These are phyloP conservation scores for Apis florea DNA, from an alignment of 1,140 invertebrate species.

Conservation along the genomic window DNA sequence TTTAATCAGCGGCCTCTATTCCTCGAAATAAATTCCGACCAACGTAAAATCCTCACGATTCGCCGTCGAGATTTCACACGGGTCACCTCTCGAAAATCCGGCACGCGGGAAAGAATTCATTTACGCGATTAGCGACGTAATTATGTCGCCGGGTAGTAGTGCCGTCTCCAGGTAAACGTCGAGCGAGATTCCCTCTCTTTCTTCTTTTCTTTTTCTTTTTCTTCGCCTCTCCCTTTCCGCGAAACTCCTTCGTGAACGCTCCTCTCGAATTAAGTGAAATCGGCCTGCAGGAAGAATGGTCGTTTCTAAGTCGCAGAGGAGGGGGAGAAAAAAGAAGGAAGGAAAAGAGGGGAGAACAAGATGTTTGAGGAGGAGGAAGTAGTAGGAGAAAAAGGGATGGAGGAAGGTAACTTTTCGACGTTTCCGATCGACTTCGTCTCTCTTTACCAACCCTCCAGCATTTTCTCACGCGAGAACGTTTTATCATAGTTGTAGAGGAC, in stretches of 20 bases:
- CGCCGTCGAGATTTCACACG: not conserved
- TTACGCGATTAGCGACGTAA: slow-evolving; percentile 32
- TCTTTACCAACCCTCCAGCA: slow-evolving; percentile 43
- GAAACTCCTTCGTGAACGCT: slow-evolving; percentile 48
- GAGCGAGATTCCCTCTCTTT: slow-evolving; percentile 5
- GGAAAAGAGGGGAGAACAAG: not conserved
- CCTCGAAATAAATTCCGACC: not conserved
- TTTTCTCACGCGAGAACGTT: slow-evolving; percentile 67
- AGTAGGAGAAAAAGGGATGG: slow-evolving; percentile 8
- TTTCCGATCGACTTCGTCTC: slow-evolving; percentile 73
- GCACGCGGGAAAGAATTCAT: slow-evolving; percentile 25
- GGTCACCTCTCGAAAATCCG: not conserved
- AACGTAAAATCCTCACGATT: slow-evolving; percentile 4
- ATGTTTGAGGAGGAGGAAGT: not conserved
- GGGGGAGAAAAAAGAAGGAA: not conserved
- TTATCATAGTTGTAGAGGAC: slow-evolving; percentile 27
- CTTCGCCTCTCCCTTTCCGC: slow-evolving; percentile 46
- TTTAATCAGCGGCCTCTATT: not conserved
- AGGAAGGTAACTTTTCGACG: slow-evolving; percentile 67
- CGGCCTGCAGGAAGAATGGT: slow-evolving; percentile 64
- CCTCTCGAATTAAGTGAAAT: slow-evolving; percentile 70
- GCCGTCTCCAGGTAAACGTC: not conserved
- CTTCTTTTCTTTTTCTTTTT: not conserved
- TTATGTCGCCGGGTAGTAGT: slow-evolving; percentile 14
- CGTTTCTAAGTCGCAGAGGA: slow-evolving; percentile 29